Evolutionary conservation across 2,113 vertebrate species (phyloP).

Genomic region (Beaufortia kweichowensis): DNA sequence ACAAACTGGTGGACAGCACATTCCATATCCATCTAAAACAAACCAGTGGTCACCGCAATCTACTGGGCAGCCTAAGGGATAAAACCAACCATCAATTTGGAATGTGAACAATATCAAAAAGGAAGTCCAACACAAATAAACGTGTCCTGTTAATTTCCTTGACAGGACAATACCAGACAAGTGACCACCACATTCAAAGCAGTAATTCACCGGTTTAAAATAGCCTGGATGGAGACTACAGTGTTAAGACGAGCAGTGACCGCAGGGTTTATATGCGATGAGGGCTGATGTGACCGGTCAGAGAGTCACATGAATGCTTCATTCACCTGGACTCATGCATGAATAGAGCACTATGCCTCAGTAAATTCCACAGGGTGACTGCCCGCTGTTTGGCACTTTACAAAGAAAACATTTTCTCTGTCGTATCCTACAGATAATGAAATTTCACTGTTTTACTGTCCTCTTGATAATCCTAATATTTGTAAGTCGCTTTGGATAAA

Average conservation of each 20-base stretch:
- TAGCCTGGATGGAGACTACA: conserved; percentile 45
- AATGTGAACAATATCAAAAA: conserved; percentile 53
- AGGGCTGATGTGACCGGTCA: conserved; percentile 21
- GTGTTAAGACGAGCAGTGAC: conserved; percentile 24
- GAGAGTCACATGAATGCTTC: conserved; percentile 41
- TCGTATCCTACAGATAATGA: conserved; percentile 35
- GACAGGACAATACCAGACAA: conserved; percentile 54
- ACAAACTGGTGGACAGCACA: conserved; percentile 30
- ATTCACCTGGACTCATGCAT: conserved; percentile 44
- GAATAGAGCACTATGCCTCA: conserved; percentile 58
- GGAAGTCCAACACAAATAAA: conserved; percentile 65
- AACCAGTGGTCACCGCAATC: conserved; percentile 52
- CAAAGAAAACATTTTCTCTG: conserved; percentile 56
- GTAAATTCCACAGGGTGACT: conserved; percentile 64
- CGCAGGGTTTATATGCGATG: conserved; percentile 28
- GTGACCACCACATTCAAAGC: conserved; percentile 63
- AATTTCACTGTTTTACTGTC: conserved; percentile 2
- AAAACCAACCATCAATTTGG: conserved; percentile 65
- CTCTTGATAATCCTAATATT: conserved; percentile 35
- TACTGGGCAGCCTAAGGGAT: conserved; percentile 54
- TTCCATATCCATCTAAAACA: conserved; percentile 51
- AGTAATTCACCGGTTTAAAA: conserved; percentile 64
- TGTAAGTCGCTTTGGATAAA: no score
- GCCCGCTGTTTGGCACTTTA: conserved; percentile 38
- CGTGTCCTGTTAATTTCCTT: conserved; percentile 65